Evolutionary conservation across 2,888 invertebrate species (phyloP), one percentile per base, ranked within the genome.

Genomic region (Gandaritis pyraliata): DNA sequence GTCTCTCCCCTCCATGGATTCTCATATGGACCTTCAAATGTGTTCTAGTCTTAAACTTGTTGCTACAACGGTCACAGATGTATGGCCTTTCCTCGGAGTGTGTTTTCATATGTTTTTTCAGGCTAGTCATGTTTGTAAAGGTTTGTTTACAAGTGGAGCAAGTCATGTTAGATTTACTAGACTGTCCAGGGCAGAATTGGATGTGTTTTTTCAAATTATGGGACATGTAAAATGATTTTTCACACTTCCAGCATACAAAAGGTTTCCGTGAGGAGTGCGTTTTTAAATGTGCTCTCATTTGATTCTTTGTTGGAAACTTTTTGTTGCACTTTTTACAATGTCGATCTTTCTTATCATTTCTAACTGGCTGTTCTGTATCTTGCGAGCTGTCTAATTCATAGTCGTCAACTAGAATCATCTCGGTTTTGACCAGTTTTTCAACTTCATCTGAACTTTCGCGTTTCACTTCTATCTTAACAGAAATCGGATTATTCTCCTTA

Each of bases 31-130:
- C 39, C 38, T 54, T 49, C 1, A 60, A 43, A 13, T 55, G 43
- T 3, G 49, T 45, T 38, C 36, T 15, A 0, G 60, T 45, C 15
- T 45, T 50, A 36, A 60, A 60, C 16, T 54, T 54, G 5, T 48
- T 60, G 16, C 49, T 54, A 38, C 60, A 60, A 1, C 58, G 13
- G 11, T 58, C 53, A 8, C 59, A 59, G 3, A 48, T 53, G 23
- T 23, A 59, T n/a, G 59, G 48, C 15, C 48, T 13, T 43, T 59
- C 53, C 5, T 59, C 58, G 13, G 48, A 53, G 10, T 58, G 58
- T 2, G 36, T 29, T 29, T 23, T 36, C 23, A 51, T 23, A 29
- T 57, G 57, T 11, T 29, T n/a, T 8, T 36, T 50, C 23, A 50
- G 36, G 12, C 18, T 38, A 12, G 18, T 38, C 2, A 38, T n/a